Evolutionary conservation across 2,888 invertebrate genomes (phyloP).

Genomic region (Heliconius cydno): DNA sequence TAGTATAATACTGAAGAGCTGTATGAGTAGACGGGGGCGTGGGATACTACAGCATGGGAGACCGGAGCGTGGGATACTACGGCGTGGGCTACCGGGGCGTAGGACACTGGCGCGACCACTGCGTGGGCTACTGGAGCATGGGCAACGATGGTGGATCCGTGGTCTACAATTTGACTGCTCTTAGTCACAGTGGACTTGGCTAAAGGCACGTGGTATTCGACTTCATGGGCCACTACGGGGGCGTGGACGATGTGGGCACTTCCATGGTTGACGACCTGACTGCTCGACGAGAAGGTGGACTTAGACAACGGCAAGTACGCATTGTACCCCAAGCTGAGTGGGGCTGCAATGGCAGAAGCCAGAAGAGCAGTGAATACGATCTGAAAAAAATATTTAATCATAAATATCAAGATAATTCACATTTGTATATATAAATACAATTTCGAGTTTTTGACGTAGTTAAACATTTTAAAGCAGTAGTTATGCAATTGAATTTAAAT

Average conservation of each 20-base stretch:
- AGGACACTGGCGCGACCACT: slow-evolving; percentile 49
- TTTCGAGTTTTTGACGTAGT: too few species aligned
- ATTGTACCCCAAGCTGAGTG: slow-evolving; percentile 54
- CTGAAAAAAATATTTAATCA: slow-evolving; percentile 49
- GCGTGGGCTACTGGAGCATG: slow-evolving; percentile 53
- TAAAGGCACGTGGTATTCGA: slow-evolving; percentile 59
- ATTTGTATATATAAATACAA: too few species aligned
- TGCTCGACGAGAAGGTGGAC: slow-evolving; percentile 61
- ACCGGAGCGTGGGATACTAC: slow-evolving; percentile 45
- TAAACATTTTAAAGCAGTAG: too few species aligned
- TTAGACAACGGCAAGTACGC: slow-evolving; percentile 59
- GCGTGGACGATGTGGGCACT: slow-evolving; percentile 60
- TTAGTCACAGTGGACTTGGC: slow-evolving; percentile 72
- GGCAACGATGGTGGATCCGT: slow-evolving; percentile 63
- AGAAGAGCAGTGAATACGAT: slow-evolving; percentile 58
- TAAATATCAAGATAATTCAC: too few species aligned
- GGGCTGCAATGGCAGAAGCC: slow-evolving; percentile 60
- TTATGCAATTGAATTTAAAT: too few species aligned
- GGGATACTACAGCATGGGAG: slow-evolving; percentile 55
- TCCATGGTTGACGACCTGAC: slow-evolving; percentile 63
- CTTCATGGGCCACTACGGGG: slow-evolving; percentile 40
- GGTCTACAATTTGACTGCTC: slow-evolving; percentile 77
- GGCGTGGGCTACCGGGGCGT: slow-evolving; percentile 48
- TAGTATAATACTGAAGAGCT: slow-evolving; percentile 49
- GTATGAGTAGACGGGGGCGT: slow-evolving; percentile 50